phyloP scores from a whole-genome alignment of 2,888 invertebrate species.

The Xylota segnis region DNA sequence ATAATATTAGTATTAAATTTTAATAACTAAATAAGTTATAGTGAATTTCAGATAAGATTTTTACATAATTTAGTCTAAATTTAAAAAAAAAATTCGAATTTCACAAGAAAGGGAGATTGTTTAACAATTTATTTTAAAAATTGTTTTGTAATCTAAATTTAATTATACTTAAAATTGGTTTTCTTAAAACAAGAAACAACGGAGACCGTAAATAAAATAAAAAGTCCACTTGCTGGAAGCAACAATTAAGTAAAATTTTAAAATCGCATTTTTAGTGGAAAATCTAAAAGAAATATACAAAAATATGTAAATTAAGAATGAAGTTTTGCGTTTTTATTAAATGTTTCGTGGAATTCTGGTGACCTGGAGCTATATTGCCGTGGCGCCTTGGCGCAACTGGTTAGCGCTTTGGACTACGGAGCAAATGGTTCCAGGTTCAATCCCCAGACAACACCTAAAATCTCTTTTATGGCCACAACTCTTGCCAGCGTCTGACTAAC shows the following conservation, averaged over 20 bases:
- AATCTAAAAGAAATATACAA: constrained; percentile 18
- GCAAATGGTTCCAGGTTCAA: no score
- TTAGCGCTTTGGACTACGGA: no score
- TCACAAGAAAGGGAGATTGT: not conserved
- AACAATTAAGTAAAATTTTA: constrained; percentile 11
- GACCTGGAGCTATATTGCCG: no score
- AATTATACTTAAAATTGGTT: not conserved
- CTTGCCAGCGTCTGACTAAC: no score
- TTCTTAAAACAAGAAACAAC: constrained; percentile 10
- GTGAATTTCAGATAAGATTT: constrained; percentile 9
- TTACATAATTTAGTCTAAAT: constrained; percentile 18
- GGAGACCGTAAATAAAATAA: not conserved
- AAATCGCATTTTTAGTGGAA: constrained; percentile 11
- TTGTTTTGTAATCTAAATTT: constrained; percentile 24
- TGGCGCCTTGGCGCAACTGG: no score
- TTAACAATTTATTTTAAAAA: constrained; percentile 36
- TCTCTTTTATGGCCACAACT: no score
- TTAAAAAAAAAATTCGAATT: not conserved
- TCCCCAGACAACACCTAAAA: no score
- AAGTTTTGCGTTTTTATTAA: not conserved
- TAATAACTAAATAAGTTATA: constrained; percentile 11
- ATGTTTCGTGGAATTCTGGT: no score
- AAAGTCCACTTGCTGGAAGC: constrained; percentile 18
- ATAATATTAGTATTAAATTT: constrained; percentile 2
- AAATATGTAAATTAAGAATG: not conserved